Evolutionary conservation across 2,888 invertebrate species (phyloP).

Genomic region (Ennomos erosarius): DNA sequence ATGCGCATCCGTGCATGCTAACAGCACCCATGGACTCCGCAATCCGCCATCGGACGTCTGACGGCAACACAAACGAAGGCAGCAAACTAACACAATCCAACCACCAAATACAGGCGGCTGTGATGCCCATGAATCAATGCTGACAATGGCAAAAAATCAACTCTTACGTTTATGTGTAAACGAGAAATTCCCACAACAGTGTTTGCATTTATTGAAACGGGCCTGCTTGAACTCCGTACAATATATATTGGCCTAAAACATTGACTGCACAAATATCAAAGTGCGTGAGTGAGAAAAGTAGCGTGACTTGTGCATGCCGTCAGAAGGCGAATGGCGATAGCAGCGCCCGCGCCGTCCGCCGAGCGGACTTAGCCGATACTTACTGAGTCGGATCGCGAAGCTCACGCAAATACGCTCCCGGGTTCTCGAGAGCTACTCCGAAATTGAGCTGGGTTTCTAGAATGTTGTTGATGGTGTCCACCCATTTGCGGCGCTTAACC

Average conservation of each 20-base stretch:
- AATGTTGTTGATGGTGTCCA: slow-evolving; percentile 92
- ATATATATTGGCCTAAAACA: slow-evolving; percentile 5
- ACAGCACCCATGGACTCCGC: background rate
- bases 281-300: slow-evolving; percentile 6
- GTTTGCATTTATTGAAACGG: too few relatives aligned
- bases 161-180: too few relatives aligned
- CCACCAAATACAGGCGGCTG: too few relatives aligned
- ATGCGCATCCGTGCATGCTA: slow-evolving; percentile 7
- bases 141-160: too few relatives aligned
- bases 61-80: slow-evolving; percentile 5
- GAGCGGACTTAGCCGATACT: slow-evolving; percentile 50
- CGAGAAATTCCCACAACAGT: too few relatives aligned
- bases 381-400: slow-evolving; percentile 68
- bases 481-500: slow-evolving; percentile 93
- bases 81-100: background rate
- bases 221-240: too few relatives aligned
- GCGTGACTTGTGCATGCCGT: slow-evolving; percentile 8
- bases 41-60: background rate
- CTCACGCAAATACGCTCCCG: slow-evolving; percentile 86
- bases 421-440: slow-evolving; percentile 97
- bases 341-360: background rate
- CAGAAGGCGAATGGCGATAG: background rate
- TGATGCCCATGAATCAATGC: too few relatives aligned
- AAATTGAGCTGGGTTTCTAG: slow-evolving; percentile 97
- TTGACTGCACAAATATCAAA: slow-evolving; percentile 21